These are phyloP conservation scores for Catharus minimus DNA, from an alignment of 2,113 vertebrate genomes.

Conservation along the genomic window DNA sequence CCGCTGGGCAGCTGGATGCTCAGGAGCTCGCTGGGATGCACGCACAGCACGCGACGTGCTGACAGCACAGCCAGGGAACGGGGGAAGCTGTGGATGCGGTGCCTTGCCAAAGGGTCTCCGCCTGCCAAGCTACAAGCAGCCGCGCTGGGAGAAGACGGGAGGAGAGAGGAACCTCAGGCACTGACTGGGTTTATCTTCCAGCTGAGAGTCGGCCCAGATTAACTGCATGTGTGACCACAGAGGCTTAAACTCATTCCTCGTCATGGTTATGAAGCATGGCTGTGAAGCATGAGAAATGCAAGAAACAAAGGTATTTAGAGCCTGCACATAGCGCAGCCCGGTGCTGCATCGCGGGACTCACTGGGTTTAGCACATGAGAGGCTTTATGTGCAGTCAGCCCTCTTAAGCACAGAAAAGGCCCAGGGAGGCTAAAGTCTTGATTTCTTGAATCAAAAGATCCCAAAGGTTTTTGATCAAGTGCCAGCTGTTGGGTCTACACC, in stretches of 20 bases:
- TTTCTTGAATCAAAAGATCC: not conserved
- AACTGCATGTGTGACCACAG: not conserved
- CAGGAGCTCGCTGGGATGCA: not conserved
- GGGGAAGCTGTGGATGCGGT: not conserved
- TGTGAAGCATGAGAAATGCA: not conserved
- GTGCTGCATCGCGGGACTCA: rapidly evolving
- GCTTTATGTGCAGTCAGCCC: not conserved
- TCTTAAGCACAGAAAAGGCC: not conserved
- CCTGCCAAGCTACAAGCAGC: not conserved
- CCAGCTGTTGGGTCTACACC: rapidly evolving
- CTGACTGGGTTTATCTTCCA: not conserved
- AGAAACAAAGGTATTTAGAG: not conserved
- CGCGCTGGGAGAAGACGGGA: rapidly evolving
- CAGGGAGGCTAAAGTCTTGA: not conserved
- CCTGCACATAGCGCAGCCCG: not conserved
- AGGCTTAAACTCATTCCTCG: not conserved
- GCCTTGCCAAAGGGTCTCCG: not conserved
- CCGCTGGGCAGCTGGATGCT: rapidly evolving
- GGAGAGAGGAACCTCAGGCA: not conserved
- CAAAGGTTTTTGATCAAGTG: not conserved
- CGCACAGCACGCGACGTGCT: rapidly evolving
- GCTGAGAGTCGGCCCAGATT: not conserved
- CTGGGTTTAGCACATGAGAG: not conserved
- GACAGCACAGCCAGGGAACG: not conserved
- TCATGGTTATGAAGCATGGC: not conserved